Evolutionary conservation across 2,797 vertebrate species (phyloP), one percentile per base, ranked within the genome.

Genomic region (Hippocampus kuda): DNA sequence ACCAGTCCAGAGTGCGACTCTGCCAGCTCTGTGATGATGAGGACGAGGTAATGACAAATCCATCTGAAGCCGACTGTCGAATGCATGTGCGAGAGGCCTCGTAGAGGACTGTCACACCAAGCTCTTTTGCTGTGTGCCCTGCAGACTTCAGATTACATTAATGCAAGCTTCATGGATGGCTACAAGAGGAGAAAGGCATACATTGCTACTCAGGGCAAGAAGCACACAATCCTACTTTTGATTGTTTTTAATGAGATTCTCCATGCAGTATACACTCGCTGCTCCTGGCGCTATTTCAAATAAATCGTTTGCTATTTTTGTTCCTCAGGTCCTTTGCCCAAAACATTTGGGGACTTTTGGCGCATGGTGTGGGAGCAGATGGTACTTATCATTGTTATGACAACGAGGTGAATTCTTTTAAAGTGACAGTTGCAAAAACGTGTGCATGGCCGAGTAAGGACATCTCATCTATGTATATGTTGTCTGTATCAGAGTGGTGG

Each of bases 311-410:
- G 7, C 67, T 57, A 57, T 75, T 75, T 82, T 57, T 83, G 20
- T 65, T 66, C 68, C 56, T 71, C 70, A 93, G 93, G 93, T 85
- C 93, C 93, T 76, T 84, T 94, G 84, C 92, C 92, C 78, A 93
- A 93, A 90, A 93, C 92, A 0, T 94, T 92, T 83, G 88, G 82
- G 65, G 92, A 93, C 82, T 94, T 94, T 83, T 94, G 93, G 93
- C 88, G 88, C 67, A 93, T 94, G 93, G 91, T 94, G 65, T 94
- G 92, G 92, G 93, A 93, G 77, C 92, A 93, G 80, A 90, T 91
- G 88, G 92, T 94, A 79, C 88, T 93, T 77, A 91, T 94, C 68
- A 92, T 94, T 49, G 92, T 94, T 69, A 94, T 94, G 93, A 94
- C 93, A 60, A 94, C 93, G 79, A 92, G 93, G 93, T 94, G 77